phyloP scores from a whole-genome alignment of 2,113 vertebrate genomes.

The Gadus chalcogrammus region DNA sequence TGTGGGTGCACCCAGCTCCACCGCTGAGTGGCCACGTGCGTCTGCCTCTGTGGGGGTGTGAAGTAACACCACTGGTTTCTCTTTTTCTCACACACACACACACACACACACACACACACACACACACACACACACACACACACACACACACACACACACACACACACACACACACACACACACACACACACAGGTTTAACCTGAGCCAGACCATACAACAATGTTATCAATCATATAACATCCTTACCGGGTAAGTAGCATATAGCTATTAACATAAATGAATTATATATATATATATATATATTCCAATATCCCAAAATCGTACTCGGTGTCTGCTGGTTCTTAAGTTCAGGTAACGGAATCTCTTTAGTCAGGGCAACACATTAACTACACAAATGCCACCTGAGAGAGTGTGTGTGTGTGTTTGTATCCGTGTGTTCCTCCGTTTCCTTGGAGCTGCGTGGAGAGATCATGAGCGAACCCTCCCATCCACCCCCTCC shows the following conservation, averaged over 20 bases:
- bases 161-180: conserved; percentile 22
- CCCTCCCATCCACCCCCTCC: conserved; percentile 23
- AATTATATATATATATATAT: neutral
- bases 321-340: too few relatives aligned
- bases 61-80: conserved; percentile 38
- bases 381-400: too few relatives aligned
- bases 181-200: too few relatives aligned
- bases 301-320: too few relatives aligned
- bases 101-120: conserved; percentile 24
- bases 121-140: conserved; percentile 25
- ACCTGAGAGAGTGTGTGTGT: too few relatives aligned
- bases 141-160: conserved; percentile 31
- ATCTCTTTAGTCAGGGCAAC: neutral
- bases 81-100: conserved; percentile 4
- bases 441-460: too few relatives aligned
- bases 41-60: conserved; percentile 57
- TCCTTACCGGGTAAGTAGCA: neutral
- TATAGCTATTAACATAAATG: neutral
- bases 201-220: conserved; percentile 14
- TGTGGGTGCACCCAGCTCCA: conserved; percentile 63
- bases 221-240: too few relatives aligned
- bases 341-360: too few relatives aligned
- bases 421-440: too few relatives aligned
- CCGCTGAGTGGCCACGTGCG: conserved; percentile 43
- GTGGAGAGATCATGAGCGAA: neutral